Evolutionary conservation across 2,797 vertebrate species (phyloP), one percentile per base, ranked within the genome.

Genomic region (Gobio occitaniae): DNA sequence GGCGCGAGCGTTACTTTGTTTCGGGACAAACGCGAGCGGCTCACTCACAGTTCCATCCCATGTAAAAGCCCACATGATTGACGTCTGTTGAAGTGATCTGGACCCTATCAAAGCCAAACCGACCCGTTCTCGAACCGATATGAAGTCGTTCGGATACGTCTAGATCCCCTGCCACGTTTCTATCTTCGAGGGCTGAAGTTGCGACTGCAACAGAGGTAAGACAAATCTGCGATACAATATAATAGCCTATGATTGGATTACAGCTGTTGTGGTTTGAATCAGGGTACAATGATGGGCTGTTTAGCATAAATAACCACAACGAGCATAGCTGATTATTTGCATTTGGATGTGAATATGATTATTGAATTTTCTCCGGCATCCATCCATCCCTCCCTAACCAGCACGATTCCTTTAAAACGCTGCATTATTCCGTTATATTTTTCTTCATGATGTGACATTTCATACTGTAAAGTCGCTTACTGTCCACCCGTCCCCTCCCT

Each of bases 131-230:
- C 66, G 78, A 84, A 66, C 59, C 44, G 86, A 77, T 47, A 86
- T 86, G 89, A 86, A 87, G 84, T 56, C 82, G 4, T 59, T 78
- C 11, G 86, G 89, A 81, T 74, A 63, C 50, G 75, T 63, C 56
- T 82, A 86, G 75, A 50, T n/a, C 77, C 74, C 80, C 86, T 87
- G 84, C 87, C 70, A 70, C 80, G 80, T 69, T 83, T 78, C 68
- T 59, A 50, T 83, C 71, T 65, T 70, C 77, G 70, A 75, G 71
- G 63, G 85, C 44, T 72, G 80, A 89, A 89, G 85, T 88, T 83
- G 56, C 65, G 84, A 69, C 59, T 74, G 82, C 83, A 81, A 84
- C 80, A 56, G 76, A 68, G 76, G 78, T 79, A 32, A 72, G 80
- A 16, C 3, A 47, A 48, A 86, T 36, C 50, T 6, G 17, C 2